Conservation (phyloP, 2,113 vertebrate genomes). For the Neogobius melanostomus region DNA sequence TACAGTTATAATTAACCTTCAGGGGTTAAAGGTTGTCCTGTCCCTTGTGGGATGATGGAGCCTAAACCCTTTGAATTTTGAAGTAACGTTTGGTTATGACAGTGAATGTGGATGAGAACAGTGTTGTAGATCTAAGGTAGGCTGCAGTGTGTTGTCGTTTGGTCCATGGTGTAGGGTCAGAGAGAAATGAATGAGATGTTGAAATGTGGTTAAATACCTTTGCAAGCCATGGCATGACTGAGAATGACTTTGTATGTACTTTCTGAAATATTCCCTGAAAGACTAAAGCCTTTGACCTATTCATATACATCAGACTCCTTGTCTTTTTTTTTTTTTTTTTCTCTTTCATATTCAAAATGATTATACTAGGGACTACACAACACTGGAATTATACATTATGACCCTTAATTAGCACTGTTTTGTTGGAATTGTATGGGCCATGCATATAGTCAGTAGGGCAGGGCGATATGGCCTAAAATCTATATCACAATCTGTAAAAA, state of each 20-base stretch:
- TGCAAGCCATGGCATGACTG: slow-evolving; percentile 57
- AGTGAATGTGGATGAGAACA: not conserved
- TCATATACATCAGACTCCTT: no score
- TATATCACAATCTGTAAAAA: no score
- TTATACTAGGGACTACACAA: no score
- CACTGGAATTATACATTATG: no score
- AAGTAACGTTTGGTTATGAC: not conserved
- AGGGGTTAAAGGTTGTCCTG: slow-evolving; percentile 24
- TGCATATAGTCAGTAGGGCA: no score
- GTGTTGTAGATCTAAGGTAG: not conserved
- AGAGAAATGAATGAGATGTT: slow-evolving; percentile 19
- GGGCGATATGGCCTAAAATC: no score
- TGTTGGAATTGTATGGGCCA: not conserved
- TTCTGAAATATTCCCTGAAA: not conserved
- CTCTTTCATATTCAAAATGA: no score
- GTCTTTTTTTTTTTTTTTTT: no score
- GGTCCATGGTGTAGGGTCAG: slow-evolving; percentile 7
- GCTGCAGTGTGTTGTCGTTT: slow-evolving; percentile 2
- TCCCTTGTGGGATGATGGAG: no score
- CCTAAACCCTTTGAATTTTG: no score
- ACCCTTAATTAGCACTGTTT: no score
- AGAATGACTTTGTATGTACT: slow-evolving; percentile 9
- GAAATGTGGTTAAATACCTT: slow-evolving; percentile 41
- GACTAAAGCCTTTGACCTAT: no score
- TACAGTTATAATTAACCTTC: not conserved